A percentile compares a stretch with the other conserved stretches of the same genome.
phyloP scores from a whole-genome alignment of 2,113 vertebrate species.

The Myrmecobius fasciatus region DNA sequence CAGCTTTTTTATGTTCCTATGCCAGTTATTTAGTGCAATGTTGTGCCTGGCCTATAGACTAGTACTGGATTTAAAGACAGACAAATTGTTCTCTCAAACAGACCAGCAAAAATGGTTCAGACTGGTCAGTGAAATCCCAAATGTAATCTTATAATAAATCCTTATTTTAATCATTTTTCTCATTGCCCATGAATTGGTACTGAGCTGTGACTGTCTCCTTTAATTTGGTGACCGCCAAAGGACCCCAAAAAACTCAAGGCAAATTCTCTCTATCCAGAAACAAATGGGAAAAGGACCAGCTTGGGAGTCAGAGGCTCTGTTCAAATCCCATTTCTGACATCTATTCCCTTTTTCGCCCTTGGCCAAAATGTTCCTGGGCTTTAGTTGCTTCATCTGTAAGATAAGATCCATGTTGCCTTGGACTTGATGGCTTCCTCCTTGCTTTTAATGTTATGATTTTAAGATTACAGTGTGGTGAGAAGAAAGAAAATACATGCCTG shows the following conservation, averaged over 20 bases:
- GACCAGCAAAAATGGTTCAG: not conserved
- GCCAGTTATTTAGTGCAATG: constrained; percentile 27
- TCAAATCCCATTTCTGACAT: not conserved
- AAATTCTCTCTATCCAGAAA: not conserved
- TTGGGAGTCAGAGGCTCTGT: not conserved
- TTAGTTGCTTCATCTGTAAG: not conserved
- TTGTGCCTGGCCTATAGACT: constrained; percentile 44
- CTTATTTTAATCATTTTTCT: not conserved
- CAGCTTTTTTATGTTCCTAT: constrained; percentile 62
- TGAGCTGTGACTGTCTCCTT: constrained; percentile 49
- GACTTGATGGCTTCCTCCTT: not conserved
- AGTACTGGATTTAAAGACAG: constrained; percentile 54
- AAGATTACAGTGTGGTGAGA: constrained; percentile 64
- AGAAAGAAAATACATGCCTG: constrained; percentile 70
- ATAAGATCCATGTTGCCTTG: not conserved
- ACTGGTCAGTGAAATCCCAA: constrained; percentile 62
- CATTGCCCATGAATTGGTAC: not conserved
- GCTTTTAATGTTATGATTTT: not conserved
- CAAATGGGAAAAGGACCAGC: not conserved
- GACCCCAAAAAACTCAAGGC: not conserved
- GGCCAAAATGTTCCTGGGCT: not conserved
- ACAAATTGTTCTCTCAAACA: constrained; percentile 33
- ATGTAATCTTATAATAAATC: not conserved
- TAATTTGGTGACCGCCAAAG: constrained; percentile 49
- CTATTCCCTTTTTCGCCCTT: not conserved